Evolutionary conservation across 2,888 invertebrate genomes (phyloP).

Genomic region (Diabrotica balteata): DNA sequence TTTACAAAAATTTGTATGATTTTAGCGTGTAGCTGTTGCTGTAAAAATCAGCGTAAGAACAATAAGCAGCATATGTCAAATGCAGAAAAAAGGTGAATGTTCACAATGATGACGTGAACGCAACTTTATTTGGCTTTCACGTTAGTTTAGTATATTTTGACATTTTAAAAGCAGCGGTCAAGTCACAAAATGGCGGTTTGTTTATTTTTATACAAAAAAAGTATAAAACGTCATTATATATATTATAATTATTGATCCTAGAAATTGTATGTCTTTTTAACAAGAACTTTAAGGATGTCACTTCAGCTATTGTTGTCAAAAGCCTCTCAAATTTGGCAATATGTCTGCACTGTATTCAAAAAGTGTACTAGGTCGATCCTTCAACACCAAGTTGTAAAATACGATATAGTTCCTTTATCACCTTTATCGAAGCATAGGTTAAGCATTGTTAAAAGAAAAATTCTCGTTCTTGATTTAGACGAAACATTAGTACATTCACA

Average conservation of each 20-base stretch:
- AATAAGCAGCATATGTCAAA: no score
- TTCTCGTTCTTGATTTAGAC: conserved; percentile 95
- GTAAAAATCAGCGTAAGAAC: no score
- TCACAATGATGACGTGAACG: no score
- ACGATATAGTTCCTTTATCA: conserved; percentile 95
- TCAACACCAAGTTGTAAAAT: conserved; percentile 98
- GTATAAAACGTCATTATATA: conserved; percentile 54
- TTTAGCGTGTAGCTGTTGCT: no score
- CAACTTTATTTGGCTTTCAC: no score
- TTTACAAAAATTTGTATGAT: no score
- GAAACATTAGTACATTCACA: conserved; percentile 99
- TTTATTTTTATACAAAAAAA: conserved; percentile 26
- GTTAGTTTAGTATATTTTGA: no score
- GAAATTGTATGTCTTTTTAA: conserved; percentile 43
- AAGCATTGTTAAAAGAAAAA: conserved; percentile 95
- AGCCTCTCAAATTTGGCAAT: conserved; percentile 98
- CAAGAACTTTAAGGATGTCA: conserved; percentile 94
- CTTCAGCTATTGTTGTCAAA: conserved; percentile 95
- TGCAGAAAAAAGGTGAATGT: no score
- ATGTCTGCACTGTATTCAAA: conserved; percentile 96
- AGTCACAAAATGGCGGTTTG: conserved; percentile 49
- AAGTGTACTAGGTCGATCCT: conserved; percentile 96
- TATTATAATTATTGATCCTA: conserved; percentile 41
- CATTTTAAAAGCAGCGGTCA: no score
- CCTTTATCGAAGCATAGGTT: conserved; percentile 92